Evolutionary conservation across 2,888 invertebrate genomes (phyloP), one percentile per base, ranked within the genome.

Genomic region (Choreutis nemorana): DNA sequence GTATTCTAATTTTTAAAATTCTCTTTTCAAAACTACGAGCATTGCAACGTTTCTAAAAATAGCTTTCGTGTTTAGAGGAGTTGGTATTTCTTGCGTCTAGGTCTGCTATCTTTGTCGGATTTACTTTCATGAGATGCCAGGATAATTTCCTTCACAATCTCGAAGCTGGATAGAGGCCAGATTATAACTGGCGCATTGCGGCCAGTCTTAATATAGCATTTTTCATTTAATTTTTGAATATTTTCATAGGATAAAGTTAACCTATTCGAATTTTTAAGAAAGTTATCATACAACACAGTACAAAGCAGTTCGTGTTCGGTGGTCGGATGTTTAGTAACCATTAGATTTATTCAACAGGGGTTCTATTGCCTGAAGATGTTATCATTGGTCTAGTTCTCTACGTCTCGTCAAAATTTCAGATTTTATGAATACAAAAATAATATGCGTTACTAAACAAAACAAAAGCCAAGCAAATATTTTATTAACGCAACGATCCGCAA

Each of bases 101-200:
- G 39, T 38, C 30, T 32, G 41, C 41, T 44, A 45, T 48, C 44
- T 45, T n/a, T 36, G 32, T 37, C 32, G 21, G 22, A 33, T 30
- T 26, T 37, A 45, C 47, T 56, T 57, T 58, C 52, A 50, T 50
- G 52, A 53, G 48, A 65, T 53, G 57, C 46, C 45, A 45, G 48
- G 51, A 60, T 60, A 65, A 68, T 66, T 68, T 63, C 55, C 51
- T 54, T 59, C 56, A 64, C 65, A 68, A 71, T 72, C 58, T 66
- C 39, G 47, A 50, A 62, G 47, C 66, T 75, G 75, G 75, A 77
- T 50, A 41, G 34, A 32, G 55, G 72, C 75, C 73, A 73, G 68
- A 45, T 38, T 35, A 52, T 57, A 55, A 54, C 47, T 48, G 55
- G 57, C 66, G 66, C 68, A 70, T 48, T 66, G 70, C 71, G 46